phyloP scores from a whole-genome alignment of 2,113 vertebrate species.

The Festucalex cinctus region DNA sequence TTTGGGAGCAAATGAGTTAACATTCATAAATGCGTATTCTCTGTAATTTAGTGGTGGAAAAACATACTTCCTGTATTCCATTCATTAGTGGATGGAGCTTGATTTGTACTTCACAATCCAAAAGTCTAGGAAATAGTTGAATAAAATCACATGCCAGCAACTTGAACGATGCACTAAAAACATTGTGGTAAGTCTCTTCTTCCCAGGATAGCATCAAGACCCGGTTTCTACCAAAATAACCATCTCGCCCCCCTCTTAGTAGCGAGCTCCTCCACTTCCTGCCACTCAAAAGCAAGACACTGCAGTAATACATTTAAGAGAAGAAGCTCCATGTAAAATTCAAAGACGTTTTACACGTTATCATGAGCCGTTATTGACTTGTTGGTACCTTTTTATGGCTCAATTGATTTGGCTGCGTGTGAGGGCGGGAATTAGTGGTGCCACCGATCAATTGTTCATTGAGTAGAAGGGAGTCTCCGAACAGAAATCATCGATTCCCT shows the following conservation, averaged over 20 bases:
- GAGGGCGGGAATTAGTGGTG: slow-evolving; percentile 30
- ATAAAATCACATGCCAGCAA: background rate
- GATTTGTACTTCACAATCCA: background rate
- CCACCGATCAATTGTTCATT: slow-evolving; percentile 42
- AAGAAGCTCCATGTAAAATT: background rate
- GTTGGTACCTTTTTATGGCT: slow-evolving; percentile 27
- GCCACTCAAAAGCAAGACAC: background rate
- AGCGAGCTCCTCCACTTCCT: background rate
- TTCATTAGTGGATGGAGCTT: background rate
- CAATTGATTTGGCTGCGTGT: slow-evolving; percentile 18
- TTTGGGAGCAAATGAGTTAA: no score
- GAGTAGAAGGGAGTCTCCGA: slow-evolving; percentile 27
- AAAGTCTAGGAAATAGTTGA: background rate
- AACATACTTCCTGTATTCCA: no score
- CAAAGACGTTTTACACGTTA: no score
- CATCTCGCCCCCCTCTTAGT: background rate
- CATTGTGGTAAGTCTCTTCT: background rate
- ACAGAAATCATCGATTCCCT: slow-evolving; percentile 29
- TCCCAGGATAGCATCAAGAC: no score
- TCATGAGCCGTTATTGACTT: slow-evolving; percentile 32
- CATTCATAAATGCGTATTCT: no score
- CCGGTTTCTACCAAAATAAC: background rate
- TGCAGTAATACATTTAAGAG: background rate
- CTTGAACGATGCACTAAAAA: background rate
- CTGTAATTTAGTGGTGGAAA: background rate